Base-by-base conservation (phyloP, 2,888 invertebrate species). In the Drosophila quinaria region DNA sequence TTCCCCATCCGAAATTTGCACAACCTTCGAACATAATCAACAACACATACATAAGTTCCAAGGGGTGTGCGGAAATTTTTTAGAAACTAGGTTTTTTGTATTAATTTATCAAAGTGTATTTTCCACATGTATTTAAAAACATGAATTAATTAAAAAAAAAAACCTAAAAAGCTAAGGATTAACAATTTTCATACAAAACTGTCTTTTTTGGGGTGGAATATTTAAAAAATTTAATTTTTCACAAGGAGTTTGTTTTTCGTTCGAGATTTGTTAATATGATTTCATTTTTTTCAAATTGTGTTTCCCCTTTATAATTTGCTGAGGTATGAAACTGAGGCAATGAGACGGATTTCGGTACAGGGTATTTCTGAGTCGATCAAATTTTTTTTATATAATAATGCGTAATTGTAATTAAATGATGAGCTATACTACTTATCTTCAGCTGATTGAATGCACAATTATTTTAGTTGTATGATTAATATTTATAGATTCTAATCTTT, bases 1-100 rank as follows among this genome's bases (percentile, higher is more conserved):
- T 64, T 58, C 41, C 17, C 39, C 8, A 29, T 42, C 41, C 19
- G 15, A 70, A 55, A 46, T 72, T 41, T 35, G 29, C 29, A 55
- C 37, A 72, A 33, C 42, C 55, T 56, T 60, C 54, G 55, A 59
- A 35, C n/a, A 22, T 75, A 59, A 77, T 77, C 61, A 77, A 25
- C 37, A 44, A 3, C 9, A 33, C 42, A 39, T 11, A 33, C 42
- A 39, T 29, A 15, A 41, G 9, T 11, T 31, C 25, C 8, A 49
- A 44, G 13, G n/a, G 25, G 13, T 39, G 39, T 19, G 33, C n/a
- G n/a, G n/a, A n/a, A n/a, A n/a, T n/a, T n/a, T n/a, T n/a, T n/a
- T n/a, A n/a, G n/a, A n/a, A n/a, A 29, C 29, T 29, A 4, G 29
- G 6, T 29, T 29, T 25, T 25, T 25, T 25, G 25, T 25, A 25